Evolutionary conservation across 1,140 invertebrate genomes (phyloP).

Genomic region (Bombus breviceps): DNA sequence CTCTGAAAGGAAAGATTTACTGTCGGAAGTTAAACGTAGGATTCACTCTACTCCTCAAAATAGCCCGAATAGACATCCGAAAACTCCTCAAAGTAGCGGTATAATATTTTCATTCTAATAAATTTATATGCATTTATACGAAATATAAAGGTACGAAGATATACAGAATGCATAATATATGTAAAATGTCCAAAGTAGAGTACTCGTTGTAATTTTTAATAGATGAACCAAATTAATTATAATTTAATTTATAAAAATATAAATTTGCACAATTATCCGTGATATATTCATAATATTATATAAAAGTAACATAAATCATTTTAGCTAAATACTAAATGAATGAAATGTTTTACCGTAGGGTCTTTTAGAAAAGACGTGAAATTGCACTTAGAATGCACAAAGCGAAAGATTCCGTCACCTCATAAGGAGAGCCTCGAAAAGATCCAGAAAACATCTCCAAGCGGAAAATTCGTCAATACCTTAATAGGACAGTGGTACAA

Average conservation of each 20-base stretch:
- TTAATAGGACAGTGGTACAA: slow-evolving; percentile 56
- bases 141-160: not conserved
- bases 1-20: not conserved
- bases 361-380: not conserved
- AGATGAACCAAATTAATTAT: too few species aligned
- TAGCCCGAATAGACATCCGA: not conserved
- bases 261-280: not conserved
- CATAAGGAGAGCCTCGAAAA: not conserved
- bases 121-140: not conserved
- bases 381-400: not conserved
- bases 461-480: slow-evolving; percentile 40
- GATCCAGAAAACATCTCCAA: not conserved
- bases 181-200: too few species aligned
- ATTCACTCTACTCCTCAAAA: slow-evolving; percentile 10
- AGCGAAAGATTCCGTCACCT: not conserved
- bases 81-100: slow-evolving; percentile 19
- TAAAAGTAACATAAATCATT: not conserved
- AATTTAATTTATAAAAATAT: too few species aligned
- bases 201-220: not conserved
- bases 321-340: not conserved
- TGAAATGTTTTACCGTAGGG: not conserved
- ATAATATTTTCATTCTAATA: not conserved
- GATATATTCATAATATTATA: not conserved
- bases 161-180: not conserved
- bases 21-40: slow-evolving; percentile 1